Evolutionary conservation across 2,888 invertebrate genomes (phyloP).

Genomic region (Drosophila cognata): DNA sequence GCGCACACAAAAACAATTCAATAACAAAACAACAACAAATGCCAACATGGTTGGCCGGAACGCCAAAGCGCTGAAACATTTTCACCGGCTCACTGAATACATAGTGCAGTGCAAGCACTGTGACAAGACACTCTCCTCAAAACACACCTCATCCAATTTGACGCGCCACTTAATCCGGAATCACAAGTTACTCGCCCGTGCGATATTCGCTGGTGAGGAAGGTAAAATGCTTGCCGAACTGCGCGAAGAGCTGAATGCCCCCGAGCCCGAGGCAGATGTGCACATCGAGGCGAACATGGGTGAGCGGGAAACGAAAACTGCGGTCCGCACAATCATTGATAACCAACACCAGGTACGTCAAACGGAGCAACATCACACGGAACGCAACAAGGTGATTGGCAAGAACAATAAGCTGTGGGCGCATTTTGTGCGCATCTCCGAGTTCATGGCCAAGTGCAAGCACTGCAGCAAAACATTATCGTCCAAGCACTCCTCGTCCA

Average conservation of each 20-base stretch:
- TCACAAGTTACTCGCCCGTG: constrained; percentile 62
- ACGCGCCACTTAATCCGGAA: constrained; percentile 72
- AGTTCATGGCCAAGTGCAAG: constrained; percentile 72
- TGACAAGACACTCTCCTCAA: constrained; percentile 72
- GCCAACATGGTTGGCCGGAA: constrained; percentile 70
- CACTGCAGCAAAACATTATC: constrained; percentile 71
- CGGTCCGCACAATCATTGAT: constrained; percentile 66
- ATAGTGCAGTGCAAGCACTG: constrained; percentile 74
- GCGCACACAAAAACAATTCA: constrained; percentile 14
- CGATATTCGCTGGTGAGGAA: constrained; percentile 69
- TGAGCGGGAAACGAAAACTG: constrained; percentile 65
- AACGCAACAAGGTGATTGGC: constrained; percentile 68
- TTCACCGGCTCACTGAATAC: constrained; percentile 70
- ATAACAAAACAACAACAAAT: constrained; percentile 25
- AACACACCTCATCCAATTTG: constrained; percentile 72
- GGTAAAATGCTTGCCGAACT: constrained; percentile 71
- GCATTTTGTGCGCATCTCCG: constrained; percentile 70
- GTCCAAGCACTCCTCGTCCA: constrained; percentile 72
- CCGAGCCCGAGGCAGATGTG: constrained; percentile 53
- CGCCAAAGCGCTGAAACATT: constrained; percentile 72
- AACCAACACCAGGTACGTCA: constrained; percentile 52
- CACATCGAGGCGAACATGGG: constrained; percentile 52
- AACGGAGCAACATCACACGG: constrained; percentile 33
- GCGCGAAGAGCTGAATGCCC: constrained; percentile 63
- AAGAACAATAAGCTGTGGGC: constrained; percentile 71